phyloP scores from a whole-genome alignment of 1,140 invertebrate species.

The Globodera rostochiensis region DNA sequence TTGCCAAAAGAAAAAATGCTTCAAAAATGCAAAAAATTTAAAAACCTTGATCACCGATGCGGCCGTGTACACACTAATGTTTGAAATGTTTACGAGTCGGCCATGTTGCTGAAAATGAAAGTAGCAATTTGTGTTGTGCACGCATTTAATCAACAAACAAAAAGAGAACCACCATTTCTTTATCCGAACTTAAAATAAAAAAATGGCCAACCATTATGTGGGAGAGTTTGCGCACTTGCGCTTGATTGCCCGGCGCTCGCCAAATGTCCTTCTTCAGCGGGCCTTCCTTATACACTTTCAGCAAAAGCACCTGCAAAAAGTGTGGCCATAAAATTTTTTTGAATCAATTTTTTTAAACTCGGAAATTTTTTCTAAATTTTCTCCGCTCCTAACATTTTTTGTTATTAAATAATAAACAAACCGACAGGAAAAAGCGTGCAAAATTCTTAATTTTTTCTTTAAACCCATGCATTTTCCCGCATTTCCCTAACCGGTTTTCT shows the following conservation, averaged over 20 bases:
- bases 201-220: constrained; percentile 74
- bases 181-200: neutral
- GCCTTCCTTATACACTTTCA: constrained; percentile 91
- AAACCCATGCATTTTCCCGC: too few relatives aligned
- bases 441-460: constrained; percentile 5
- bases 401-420: too few relatives aligned
- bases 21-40: neutral
- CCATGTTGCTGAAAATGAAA: constrained; percentile 75
- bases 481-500: too few relatives aligned
- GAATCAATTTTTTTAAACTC: too few relatives aligned
- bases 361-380: too few relatives aligned
- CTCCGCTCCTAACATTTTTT: too few relatives aligned
- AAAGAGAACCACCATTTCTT: too few relatives aligned
- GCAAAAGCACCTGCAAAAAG: constrained; percentile 74
- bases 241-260: constrained; percentile 89
- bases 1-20: neutral
- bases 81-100: constrained; percentile 91
- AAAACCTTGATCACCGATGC: constrained; percentile 87
- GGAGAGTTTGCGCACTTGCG: constrained; percentile 89
- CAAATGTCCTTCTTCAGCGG: constrained; percentile 89
- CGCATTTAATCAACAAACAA: neutral
- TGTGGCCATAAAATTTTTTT: too few relatives aligned
- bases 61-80: constrained; percentile 96
- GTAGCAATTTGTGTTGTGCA: neutral
- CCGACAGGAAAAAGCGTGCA: neutral